phyloP scores from a whole-genome alignment of 2,113 vertebrate genomes.

The Chionodraco myersi region DNA sequence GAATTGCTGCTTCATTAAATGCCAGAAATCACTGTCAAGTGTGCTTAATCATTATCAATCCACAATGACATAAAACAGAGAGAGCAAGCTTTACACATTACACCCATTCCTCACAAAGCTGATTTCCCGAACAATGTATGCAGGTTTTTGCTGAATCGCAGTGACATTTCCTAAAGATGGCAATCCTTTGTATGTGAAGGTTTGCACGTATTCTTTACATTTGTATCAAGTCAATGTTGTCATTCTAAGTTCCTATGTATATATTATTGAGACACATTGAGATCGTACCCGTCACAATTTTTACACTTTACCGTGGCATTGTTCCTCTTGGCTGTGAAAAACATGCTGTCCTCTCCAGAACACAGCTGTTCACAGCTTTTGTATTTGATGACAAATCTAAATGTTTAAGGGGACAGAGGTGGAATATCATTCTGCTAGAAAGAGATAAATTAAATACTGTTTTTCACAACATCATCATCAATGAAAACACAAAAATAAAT shows the following conservation, averaged over 20 bases:
- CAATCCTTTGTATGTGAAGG: conserved; percentile 12
- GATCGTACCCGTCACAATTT: conserved; percentile 2
- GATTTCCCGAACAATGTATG: background rate
- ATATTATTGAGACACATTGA: conserved; percentile 5
- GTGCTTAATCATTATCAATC: background rate
- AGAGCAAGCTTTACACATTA: background rate
- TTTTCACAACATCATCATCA: background rate
- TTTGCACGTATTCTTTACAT: background rate
- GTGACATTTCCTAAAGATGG: conserved; percentile 30
- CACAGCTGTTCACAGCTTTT: background rate
- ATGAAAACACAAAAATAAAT: background rate
- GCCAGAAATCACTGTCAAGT: background rate
- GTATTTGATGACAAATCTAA: conserved; percentile 47
- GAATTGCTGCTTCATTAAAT: background rate
- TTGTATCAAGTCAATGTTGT: too few relatives aligned
- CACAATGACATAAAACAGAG: background rate
- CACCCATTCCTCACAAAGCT: background rate
- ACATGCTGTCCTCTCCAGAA: background rate
- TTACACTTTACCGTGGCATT: conserved; percentile 4
- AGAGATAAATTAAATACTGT: background rate
- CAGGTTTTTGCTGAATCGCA: background rate
- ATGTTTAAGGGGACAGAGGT: background rate
- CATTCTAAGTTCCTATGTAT: too few relatives aligned
- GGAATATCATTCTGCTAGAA: too few relatives aligned
- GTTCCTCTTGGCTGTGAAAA: background rate